phyloP scores from a whole-genome alignment of 2,888 invertebrate genomes.

The Cephus rjabovi region DNA sequence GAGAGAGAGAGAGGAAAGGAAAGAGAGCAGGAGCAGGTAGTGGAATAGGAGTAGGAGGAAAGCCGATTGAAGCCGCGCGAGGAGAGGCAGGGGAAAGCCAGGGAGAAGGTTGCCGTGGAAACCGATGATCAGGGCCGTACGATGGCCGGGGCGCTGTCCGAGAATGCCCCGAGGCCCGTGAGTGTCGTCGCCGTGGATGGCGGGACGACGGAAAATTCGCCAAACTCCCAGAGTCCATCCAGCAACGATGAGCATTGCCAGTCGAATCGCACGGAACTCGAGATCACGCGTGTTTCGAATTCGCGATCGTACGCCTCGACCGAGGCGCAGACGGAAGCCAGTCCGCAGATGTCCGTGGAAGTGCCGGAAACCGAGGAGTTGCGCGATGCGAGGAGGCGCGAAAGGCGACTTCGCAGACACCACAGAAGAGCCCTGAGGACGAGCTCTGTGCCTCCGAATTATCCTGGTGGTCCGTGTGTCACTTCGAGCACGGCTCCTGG shows the following conservation, averaged over 20 bases:
- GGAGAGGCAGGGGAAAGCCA: conserved; percentile 17
- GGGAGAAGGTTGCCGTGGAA: conserved; percentile 43
- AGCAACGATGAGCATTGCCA: not conserved
- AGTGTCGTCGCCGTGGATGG: conserved; percentile 58
- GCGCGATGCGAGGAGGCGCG: conserved; percentile 57
- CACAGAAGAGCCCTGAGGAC: conserved; percentile 57
- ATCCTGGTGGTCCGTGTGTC: conserved; percentile 38
- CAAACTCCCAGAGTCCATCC: conserved; percentile 3
- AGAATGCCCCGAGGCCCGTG: conserved; percentile 63
- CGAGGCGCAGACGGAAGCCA: conserved; percentile 60
- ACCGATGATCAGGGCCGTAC: conserved; percentile 56
- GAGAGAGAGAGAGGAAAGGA: conserved; percentile 13
- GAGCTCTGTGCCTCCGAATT: conserved; percentile 58
- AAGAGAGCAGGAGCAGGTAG: conserved; percentile 1
- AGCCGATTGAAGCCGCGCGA: not conserved
- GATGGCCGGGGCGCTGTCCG: conserved; percentile 64
- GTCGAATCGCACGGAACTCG: not conserved
- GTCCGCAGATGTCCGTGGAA: conserved; percentile 11
- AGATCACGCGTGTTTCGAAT: too few species aligned
- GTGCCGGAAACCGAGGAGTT: conserved; percentile 41
- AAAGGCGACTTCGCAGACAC: conserved; percentile 52
- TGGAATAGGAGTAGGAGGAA: conserved; percentile 7
- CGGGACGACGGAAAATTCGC: conserved; percentile 34
- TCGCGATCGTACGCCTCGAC: conserved; percentile 59
- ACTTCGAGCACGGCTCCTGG: conserved; percentile 37